phyloP scores from a whole-genome alignment of 1,140 invertebrate species.

The Trigoniulus corallinus region DNA sequence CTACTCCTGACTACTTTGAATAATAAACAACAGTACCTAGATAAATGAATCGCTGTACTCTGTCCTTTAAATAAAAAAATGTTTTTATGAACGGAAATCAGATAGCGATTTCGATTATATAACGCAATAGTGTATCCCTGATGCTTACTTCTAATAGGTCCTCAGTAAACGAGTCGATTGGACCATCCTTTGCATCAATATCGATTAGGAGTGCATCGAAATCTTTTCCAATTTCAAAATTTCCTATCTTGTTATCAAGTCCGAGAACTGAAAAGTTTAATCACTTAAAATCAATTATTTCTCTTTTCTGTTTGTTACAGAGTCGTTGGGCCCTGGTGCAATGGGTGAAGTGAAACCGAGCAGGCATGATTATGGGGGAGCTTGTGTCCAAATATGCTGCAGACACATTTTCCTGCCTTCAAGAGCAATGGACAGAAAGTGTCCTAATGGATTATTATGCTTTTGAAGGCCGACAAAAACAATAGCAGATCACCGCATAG shows the following conservation, averaged over 20 bases:
- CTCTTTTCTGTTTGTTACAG: background rate
- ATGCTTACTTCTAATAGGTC: conserved; percentile 11
- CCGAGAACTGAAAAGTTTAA: conserved; percentile 53
- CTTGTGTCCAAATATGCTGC: too few relatives aligned
- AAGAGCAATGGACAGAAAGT: too few relatives aligned
- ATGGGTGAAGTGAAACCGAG: too few relatives aligned
- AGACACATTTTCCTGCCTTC: too few relatives aligned
- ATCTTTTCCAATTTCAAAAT: conserved; percentile 58
- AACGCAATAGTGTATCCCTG: too few relatives aligned
- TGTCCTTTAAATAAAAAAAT: conserved; percentile 1
- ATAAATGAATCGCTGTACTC: conserved; percentile 1
- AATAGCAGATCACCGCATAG: too few relatives aligned
- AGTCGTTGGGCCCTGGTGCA: too few relatives aligned
- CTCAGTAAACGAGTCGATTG: conserved; percentile 27
- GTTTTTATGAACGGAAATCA: background rate
- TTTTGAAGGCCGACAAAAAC: too few relatives aligned
- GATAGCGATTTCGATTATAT: conserved; percentile 1
- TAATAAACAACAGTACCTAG: too few relatives aligned
- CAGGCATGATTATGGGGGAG: too few relatives aligned
- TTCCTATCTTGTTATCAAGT: conserved; percentile 53
- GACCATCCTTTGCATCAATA: conserved; percentile 17
- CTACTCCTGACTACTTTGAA: too few relatives aligned
- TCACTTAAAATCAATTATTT: conserved; percentile 8
- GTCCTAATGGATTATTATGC: too few relatives aligned
- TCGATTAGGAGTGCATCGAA: conserved; percentile 63